A percentile compares a stretch with the other conserved stretches of the same genome.
Conservation (phyloP, 2,888 invertebrate species). For the Epistrophe eligans region DNA sequence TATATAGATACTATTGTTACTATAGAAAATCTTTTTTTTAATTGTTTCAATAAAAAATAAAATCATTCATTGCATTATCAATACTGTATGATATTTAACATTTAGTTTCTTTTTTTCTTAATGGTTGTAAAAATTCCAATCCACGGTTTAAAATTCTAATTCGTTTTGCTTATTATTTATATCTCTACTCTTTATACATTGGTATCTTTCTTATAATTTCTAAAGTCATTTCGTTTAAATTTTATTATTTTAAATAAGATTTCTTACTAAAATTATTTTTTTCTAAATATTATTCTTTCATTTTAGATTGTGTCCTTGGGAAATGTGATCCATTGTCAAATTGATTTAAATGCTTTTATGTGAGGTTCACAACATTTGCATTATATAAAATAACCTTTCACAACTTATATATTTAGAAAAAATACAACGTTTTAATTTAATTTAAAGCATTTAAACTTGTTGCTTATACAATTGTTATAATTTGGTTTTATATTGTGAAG, state of each 20-base stretch:
- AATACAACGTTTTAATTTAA: conserved; percentile 20
- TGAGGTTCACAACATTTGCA: conserved; percentile 44
- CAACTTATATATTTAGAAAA: conserved; percentile 30
- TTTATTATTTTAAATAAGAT: neutral
- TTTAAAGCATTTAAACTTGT: conserved; percentile 39
- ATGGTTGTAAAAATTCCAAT: conserved; percentile 19
- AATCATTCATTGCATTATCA: neutral
- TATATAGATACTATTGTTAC: neutral
- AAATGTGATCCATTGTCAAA: conserved; percentile 1
- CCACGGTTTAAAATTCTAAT: neutral
- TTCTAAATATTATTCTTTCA: neutral
- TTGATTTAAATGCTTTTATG: neutral
- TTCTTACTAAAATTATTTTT: neutral
- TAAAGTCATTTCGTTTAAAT: conserved; percentile 16
- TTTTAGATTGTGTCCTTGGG: neutral
- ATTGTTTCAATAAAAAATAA: neutral
- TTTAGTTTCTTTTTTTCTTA: neutral
- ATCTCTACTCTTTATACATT: conserved; percentile 4
- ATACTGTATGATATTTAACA: conserved; percentile 4
- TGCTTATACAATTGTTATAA: conserved; percentile 33
- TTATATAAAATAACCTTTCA: conserved; percentile 14
- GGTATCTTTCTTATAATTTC: neutral
- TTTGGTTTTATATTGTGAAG: conserved; percentile 34
- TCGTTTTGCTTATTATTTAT: conserved; percentile 8
- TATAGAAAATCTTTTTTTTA: neutral